Evolutionary conservation across 2,113 vertebrate genomes (phyloP).

Genomic region (Pachycephala philippinensis): DNA sequence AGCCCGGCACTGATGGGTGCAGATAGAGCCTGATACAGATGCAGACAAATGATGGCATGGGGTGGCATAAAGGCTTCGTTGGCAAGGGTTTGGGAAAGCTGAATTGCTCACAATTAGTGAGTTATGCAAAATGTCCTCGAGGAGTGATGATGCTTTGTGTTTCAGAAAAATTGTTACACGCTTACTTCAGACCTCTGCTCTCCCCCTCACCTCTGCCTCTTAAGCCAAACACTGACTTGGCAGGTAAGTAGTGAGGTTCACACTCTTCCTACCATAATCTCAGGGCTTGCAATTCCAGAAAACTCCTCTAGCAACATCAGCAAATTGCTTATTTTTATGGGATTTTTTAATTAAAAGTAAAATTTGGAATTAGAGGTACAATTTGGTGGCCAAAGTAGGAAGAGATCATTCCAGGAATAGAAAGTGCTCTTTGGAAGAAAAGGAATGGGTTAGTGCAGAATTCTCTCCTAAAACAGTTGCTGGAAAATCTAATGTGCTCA

Average conservation of each 20-base stretch:
- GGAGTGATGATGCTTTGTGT: neutral
- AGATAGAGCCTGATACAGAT: neutral
- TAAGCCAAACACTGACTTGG: neutral
- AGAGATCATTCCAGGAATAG: neutral
- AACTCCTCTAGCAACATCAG: neutral
- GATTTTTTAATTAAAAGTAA: neutral
- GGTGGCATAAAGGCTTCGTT: neutral
- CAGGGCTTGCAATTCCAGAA: neutral
- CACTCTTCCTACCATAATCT: neutral
- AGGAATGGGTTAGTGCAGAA: neutral
- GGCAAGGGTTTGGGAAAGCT: neutral
- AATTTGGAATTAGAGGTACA: neutral
- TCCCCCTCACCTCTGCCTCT: neutral
- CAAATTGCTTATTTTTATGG: neutral
- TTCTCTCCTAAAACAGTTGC: neutral
- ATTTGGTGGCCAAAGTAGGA: neutral
- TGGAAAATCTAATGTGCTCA: neutral
- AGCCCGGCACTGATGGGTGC: neutral
- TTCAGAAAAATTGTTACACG: neutral
- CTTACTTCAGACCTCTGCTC: neutral
- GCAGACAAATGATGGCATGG: neutral
- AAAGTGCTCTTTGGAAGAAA: neutral
- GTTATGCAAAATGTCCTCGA: slow-evolving; percentile 6
- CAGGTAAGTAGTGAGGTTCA: neutral
- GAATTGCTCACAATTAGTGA: neutral